phyloP scores from a whole-genome alignment of 2,888 invertebrate species.

The Eueremaeus valkanovi region DNA sequence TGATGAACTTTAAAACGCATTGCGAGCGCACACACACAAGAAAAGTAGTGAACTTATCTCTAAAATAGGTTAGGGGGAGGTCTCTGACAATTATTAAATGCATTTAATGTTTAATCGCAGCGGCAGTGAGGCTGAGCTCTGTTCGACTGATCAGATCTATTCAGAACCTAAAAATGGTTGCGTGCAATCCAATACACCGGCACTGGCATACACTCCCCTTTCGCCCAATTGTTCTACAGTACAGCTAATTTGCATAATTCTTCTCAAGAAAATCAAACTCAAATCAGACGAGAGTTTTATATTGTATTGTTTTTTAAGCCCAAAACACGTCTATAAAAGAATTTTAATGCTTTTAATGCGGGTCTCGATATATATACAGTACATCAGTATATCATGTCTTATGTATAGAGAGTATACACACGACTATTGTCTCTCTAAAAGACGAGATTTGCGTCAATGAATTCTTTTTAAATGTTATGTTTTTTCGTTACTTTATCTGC shows the following conservation, averaged over 20 bases:
- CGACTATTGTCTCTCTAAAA: too few relatives aligned
- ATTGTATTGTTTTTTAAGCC: background rate
- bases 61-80: slow-evolving; percentile 30
- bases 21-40: background rate
- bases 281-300: background rate
- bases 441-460: too few relatives aligned
- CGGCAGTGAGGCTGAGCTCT: background rate
- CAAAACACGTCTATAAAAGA: background rate
- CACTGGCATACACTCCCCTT: background rate
- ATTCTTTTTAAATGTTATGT: too few relatives aligned
- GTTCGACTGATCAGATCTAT: too few relatives aligned
- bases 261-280: background rate
- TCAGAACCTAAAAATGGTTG: background rate
- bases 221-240: slow-evolving; percentile 25
- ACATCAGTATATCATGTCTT: too few relatives aligned
- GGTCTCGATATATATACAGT: background rate
- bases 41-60: background rate
- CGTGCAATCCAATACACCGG: background rate
- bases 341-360: background rate
- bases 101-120: slow-evolving; percentile 30
- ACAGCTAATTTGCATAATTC: slow-evolving; percentile 30
- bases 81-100: slow-evolving; percentile 25
- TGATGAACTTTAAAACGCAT: slow-evolving; percentile 32
- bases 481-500: too few relatives aligned
- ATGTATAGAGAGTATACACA: too few relatives aligned